phyloP scores from a whole-genome alignment of 2,113 vertebrate species.

The Myodes glareolus region DNA sequence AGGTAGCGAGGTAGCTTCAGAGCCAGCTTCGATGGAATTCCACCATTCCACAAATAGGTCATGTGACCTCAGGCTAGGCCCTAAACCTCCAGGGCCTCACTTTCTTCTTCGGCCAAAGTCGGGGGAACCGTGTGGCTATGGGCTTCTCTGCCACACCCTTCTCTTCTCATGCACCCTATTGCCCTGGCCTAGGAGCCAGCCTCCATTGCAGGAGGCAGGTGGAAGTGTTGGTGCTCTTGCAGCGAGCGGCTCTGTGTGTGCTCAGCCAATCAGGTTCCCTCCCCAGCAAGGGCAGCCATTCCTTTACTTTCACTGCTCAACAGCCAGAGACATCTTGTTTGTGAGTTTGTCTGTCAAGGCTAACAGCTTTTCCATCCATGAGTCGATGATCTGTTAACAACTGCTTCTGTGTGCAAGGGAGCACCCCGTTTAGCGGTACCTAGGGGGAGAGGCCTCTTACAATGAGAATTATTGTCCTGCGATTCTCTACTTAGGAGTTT shows the following conservation, averaged over 20 bases:
- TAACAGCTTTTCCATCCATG: slow-evolving; percentile 55
- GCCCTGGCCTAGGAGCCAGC: not conserved
- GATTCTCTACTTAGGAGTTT: slow-evolving; percentile 3
- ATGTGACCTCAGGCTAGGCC: not conserved
- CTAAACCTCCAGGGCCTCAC: not conserved
- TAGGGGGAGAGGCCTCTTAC: slow-evolving; percentile 65
- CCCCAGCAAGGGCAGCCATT: not conserved
- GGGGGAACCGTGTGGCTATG: not conserved
- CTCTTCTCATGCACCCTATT: too few species aligned
- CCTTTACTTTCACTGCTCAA: not conserved
- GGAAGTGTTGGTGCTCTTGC: not conserved
- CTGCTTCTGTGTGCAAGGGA: not conserved
- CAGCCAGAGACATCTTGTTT: slow-evolving; percentile 36
- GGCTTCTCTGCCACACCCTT: not conserved
- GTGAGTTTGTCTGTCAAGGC: slow-evolving; percentile 47
- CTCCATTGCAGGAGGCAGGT: too few species aligned
- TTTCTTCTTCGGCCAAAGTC: not conserved
- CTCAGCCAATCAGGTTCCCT: not conserved
- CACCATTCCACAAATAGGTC: rapidly evolving
- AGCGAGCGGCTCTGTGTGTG: rapidly evolving
- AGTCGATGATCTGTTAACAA: slow-evolving; percentile 70
- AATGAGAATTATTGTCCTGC: slow-evolving; percentile 65
- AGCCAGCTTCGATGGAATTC: not conserved
- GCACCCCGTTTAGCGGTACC: slow-evolving; percentile 54
- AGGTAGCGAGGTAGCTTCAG: not conserved